Evolutionary conservation across 2,797 vertebrate genomes (phyloP).

Genomic region (Sebastes diploproa): DNA sequence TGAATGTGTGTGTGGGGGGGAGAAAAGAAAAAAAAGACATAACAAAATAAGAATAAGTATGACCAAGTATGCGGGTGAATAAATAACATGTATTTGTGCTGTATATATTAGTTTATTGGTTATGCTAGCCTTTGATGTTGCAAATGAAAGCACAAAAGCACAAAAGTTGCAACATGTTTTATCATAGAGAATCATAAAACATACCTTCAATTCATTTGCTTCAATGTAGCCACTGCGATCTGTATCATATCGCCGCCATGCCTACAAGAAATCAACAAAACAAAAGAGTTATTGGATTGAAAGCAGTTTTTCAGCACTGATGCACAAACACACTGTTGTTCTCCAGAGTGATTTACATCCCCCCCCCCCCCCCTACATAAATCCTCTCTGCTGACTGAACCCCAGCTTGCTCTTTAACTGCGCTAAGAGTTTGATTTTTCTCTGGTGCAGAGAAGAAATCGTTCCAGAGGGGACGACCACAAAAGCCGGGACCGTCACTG

Average conservation of each 20-base stretch:
- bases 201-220: conserved; percentile 89
- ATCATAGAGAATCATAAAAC: not conserved
- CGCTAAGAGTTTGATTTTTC: conserved; percentile 34
- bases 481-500: conserved; percentile 20
- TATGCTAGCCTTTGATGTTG: not conserved
- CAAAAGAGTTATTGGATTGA: conserved; percentile 67
- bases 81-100: not conserved
- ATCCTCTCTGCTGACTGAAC: conserved; percentile 30
- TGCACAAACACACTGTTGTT: conserved; percentile 10
- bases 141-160: not conserved
- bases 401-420: conserved; percentile 21
- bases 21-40: conserved; percentile 2
- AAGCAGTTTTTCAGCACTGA: conserved; percentile 13
- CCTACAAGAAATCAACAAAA: conserved; percentile 80
- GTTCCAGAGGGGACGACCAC: conserved; percentile 24
- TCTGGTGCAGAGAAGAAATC: conserved; percentile 34
- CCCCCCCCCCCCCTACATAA: conserved; percentile 1
- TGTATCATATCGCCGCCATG: conserved; percentile 91
- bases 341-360: conserved; percentile 19
- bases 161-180: not conserved
- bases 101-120: not conserved
- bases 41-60: conserved; percentile 26
- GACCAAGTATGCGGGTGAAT: conserved; percentile 5
- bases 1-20: not conserved
- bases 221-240: conserved; percentile 96